phyloP scores from a whole-genome alignment of 1,140 invertebrate genomes.

The Holcopasites calliopsidis region DNA sequence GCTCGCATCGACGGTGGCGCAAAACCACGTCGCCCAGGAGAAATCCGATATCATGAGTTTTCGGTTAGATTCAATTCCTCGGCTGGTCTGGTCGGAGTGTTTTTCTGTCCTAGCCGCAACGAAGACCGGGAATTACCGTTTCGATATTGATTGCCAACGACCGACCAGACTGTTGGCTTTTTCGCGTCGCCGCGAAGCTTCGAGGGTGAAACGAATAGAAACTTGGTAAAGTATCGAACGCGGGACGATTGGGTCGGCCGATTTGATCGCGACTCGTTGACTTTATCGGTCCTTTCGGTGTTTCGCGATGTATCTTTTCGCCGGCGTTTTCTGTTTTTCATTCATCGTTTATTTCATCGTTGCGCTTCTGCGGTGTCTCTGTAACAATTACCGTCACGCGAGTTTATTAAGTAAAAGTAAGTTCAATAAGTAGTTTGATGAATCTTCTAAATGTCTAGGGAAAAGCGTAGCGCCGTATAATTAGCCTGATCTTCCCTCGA shows the following conservation, averaged over 20 bases:
- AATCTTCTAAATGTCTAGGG: too few species aligned
- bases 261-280: not conserved
- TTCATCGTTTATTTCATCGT: too few species aligned
- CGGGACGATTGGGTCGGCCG: not conserved
- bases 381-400: too few species aligned
- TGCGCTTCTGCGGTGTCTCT: too few species aligned
- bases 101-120: not conserved
- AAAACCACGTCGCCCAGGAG: conserved; percentile 8
- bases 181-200: not conserved
- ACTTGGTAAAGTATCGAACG: too few species aligned
- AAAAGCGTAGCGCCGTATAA: too few species aligned
- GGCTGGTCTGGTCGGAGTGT: conserved; percentile 12
- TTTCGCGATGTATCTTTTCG: not conserved
- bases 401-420: too few species aligned
- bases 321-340: not conserved
- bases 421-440: too few species aligned
- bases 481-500: too few species aligned
- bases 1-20: conserved; percentile 25
- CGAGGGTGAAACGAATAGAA: not conserved
- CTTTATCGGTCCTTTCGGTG: not conserved
- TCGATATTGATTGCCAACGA: not conserved
- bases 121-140: too few species aligned
- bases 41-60: conserved; percentile 27
- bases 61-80: conserved; percentile 34
- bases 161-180: too few species aligned